Evolutionary conservation across 2,797 vertebrate species (phyloP).

Genomic region (Botia kubotai): DNA sequence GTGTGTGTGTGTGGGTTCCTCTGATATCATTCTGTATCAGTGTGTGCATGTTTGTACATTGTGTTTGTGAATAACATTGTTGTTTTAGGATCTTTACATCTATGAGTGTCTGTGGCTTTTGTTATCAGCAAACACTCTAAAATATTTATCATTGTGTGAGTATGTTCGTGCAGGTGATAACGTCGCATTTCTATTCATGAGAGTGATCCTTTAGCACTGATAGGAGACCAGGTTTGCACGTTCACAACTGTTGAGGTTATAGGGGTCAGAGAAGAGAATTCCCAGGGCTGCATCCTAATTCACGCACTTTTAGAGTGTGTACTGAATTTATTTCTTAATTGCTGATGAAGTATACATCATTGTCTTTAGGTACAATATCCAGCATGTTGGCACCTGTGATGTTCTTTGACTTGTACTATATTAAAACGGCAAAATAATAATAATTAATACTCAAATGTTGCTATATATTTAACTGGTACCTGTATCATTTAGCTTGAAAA

Average conservation of each 20-base stretch:
- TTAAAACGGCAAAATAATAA: not conserved
- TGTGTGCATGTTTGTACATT: not conserved
- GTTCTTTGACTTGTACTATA: not conserved
- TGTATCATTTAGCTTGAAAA: too few relatives aligned
- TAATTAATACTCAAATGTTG: too few relatives aligned
- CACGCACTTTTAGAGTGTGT: not conserved
- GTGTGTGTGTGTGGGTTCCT: not conserved
- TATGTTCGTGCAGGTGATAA: constrained; percentile 12
- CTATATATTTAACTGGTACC: too few relatives aligned
- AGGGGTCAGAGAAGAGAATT: not conserved
- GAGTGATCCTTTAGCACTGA: not conserved
- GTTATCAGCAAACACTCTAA: constrained; percentile 9
- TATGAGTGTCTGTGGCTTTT: not conserved
- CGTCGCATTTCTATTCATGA: not conserved
- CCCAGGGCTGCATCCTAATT: not conserved
- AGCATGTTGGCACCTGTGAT: not conserved
- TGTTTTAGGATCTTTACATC: not conserved
- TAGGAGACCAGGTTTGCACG: not conserved
- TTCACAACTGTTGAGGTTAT: not conserved
- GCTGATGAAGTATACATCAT: not conserved
- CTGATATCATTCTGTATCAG: not conserved
- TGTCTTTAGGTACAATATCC: not conserved
- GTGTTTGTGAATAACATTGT: not conserved
- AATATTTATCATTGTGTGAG: constrained; percentile 5
- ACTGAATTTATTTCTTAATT: not conserved